These are phyloP conservation scores for Aphelocoma californica DNA, from an alignment of 2,797 vertebrate genomes.

Conservation along the genomic window DNA sequence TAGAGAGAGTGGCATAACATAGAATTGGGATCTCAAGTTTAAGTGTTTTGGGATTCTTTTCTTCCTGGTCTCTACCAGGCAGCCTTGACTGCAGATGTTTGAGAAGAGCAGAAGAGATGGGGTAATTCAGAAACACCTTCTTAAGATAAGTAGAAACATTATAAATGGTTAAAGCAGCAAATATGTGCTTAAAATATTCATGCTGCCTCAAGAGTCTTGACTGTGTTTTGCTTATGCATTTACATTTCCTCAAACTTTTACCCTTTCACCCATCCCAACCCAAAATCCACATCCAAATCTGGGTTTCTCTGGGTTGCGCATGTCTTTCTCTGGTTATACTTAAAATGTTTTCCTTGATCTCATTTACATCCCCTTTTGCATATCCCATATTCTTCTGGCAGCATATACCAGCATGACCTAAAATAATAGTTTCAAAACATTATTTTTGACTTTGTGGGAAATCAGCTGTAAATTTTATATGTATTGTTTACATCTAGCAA, in stretches of 20 bases:
- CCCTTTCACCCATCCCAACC: neutral
- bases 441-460: neutral
- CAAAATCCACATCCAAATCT: neutral
- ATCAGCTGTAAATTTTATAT: neutral
- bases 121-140: neutral
- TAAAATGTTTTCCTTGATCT: neutral
- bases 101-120: neutral
- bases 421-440: neutral
- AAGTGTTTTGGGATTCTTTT: neutral
- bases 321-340: neutral
- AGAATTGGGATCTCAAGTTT: neutral
- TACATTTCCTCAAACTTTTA: neutral
- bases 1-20: neutral
- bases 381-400: neutral
- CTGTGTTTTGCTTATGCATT: neutral
- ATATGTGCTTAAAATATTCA: neutral
- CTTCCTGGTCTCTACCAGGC: neutral
- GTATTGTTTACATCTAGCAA: neutral
- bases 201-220: neutral
- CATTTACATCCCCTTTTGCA: neutral
- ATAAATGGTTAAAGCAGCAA: neutral
- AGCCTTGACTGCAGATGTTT: neutral
- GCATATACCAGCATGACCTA: neutral
- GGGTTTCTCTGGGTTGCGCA: neutral
- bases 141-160: neutral